phyloP scores from a whole-genome alignment of 2,113 vertebrate species.

The Heterocephalus glaber region DNA sequence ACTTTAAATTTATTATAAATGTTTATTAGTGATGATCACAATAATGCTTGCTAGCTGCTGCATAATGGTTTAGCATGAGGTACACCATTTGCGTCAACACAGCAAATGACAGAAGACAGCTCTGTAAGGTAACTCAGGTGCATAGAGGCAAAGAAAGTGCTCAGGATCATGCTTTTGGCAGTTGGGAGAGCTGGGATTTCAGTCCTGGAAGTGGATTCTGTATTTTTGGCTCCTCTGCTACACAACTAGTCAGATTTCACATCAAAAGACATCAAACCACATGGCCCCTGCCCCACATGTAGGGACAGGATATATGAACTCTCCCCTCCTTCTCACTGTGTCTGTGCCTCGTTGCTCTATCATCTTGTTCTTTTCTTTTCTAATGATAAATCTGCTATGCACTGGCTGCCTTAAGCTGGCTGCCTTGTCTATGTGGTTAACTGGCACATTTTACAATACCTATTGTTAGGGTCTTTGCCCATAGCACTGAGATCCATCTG shows the following conservation, averaged over 20 bases:
- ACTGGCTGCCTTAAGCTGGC: not conserved
- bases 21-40: not conserved
- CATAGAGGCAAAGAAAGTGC: not conserved
- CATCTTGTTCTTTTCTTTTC: not conserved
- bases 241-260: not conserved
- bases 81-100: not conserved
- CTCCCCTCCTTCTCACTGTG: not conserved
- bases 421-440: not conserved
- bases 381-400: not conserved
- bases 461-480: not conserved
- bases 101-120: not conserved
- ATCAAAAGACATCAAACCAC: not conserved
- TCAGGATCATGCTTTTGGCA: too few relatives aligned
- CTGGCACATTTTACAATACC: not conserved
- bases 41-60: not conserved
- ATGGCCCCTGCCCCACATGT: accelerated
- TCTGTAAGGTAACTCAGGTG: not conserved
- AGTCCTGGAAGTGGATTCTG: not conserved
- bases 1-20: not conserved
- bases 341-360: not conserved
- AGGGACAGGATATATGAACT: too few relatives aligned
- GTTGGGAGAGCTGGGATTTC: not conserved
- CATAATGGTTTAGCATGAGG: too few relatives aligned
- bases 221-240: not conserved
- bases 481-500: not conserved